Percentiles rank a stretch among this genome's conserved stretches.
Evolutionary conservation across 1,140 invertebrate genomes (phyloP).

Genomic region (Euborellia annulipes): DNA sequence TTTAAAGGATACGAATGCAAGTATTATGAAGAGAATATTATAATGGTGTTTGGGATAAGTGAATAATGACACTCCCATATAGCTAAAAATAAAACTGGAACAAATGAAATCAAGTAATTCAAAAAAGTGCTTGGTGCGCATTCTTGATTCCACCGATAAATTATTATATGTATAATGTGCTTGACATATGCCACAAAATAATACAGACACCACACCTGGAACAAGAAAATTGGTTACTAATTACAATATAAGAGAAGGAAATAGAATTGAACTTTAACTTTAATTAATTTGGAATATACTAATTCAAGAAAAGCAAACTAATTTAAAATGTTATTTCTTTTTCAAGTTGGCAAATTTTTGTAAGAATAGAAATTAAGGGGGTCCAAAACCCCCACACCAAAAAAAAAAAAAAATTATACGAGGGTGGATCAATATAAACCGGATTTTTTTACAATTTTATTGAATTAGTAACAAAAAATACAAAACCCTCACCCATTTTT

Average conservation of each 20-base stretch:
- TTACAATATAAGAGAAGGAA: too few species aligned
- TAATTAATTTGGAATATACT: neutral
- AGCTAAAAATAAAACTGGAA: slow-evolving; percentile 98
- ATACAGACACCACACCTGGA: slow-evolving; percentile 80
- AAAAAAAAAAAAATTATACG: too few species aligned
- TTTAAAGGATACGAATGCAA: slow-evolving; percentile 79
- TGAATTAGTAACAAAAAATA: too few species aligned
- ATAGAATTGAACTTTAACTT: neutral
- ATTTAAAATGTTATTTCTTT: neutral
- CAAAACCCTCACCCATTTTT: too few species aligned
- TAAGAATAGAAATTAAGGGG: too few species aligned
- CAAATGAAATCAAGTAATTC: slow-evolving; percentile 91
- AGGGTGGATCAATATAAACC: too few species aligned
- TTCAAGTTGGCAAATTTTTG: too few species aligned
- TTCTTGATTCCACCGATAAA: slow-evolving; percentile 72
- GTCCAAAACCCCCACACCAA: too few species aligned
- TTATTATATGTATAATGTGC: slow-evolving; percentile 99
- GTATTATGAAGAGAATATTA: slow-evolving; percentile 78
- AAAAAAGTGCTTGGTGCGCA: slow-evolving; percentile 87
- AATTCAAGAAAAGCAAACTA: too few species aligned
- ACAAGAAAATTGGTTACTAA: slow-evolving; percentile 17
- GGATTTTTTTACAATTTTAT: too few species aligned
- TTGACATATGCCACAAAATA: slow-evolving; percentile 98
- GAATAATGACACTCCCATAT: slow-evolving; percentile 97
- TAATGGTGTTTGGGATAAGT: slow-evolving; percentile 93